Conservation (phyloP, 2,888 invertebrate species). For the Drosophila koepferae region DNA sequence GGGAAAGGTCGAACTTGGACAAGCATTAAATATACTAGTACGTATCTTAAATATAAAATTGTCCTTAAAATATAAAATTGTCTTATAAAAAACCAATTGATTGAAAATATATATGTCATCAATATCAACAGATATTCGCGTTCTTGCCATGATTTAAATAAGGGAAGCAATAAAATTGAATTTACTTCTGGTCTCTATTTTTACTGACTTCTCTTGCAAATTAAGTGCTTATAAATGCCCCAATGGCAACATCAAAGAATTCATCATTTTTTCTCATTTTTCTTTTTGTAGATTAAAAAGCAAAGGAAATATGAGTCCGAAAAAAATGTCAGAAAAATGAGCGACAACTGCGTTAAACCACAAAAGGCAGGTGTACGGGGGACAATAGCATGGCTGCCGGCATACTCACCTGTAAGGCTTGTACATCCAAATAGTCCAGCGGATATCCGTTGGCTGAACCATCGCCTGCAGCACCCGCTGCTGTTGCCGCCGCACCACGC, state of each 20-base stretch:
- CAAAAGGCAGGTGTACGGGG: slow-evolving; percentile 17
- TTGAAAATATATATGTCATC: not conserved
- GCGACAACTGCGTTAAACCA: slow-evolving; percentile 54
- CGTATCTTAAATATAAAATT: too few species aligned
- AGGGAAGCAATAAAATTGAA: not conserved
- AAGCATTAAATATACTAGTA: too few species aligned
- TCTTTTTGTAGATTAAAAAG: slow-evolving; percentile 7
- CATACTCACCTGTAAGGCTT: slow-evolving; percentile 83
- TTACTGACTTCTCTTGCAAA: not conserved
- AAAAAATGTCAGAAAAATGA: slow-evolving; percentile 25
- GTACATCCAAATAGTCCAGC: slow-evolving; percentile 80
- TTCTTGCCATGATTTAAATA: not conserved
- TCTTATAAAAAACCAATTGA: not conserved
- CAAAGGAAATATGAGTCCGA: slow-evolving; percentile 35
- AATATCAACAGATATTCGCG: not conserved
- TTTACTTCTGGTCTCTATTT: not conserved
- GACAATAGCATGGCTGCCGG: not conserved
- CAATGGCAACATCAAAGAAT: slow-evolving; percentile 36
- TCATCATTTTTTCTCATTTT: slow-evolving; percentile 17
- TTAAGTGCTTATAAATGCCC: slow-evolving; percentile 8
- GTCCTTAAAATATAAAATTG: too few species aligned
- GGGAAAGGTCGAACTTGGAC: too few species aligned
- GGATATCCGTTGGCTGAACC: slow-evolving; percentile 73
- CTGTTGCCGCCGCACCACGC: slow-evolving; percentile 64
- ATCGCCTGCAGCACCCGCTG: slow-evolving; percentile 47